phyloP scores from a whole-genome alignment of 1,140 invertebrate genomes.

The Drosophila lini region DNA sequence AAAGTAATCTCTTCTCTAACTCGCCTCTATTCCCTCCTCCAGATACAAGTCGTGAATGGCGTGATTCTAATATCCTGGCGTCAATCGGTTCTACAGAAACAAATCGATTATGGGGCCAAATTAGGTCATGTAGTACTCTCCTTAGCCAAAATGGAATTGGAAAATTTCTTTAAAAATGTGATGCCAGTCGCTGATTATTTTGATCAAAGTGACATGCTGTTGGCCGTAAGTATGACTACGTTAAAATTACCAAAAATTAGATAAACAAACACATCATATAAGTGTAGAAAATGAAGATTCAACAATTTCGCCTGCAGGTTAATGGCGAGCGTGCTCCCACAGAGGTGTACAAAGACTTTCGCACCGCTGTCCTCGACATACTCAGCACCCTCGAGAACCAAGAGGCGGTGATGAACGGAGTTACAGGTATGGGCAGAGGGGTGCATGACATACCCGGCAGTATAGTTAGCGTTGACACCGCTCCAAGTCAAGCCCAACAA shows the following conservation, averaged over 20 bases:
- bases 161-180: slow-evolving; percentile 94
- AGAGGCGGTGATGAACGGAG: slow-evolving; percentile 86
- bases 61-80: slow-evolving; percentile 94
- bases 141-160: slow-evolving; percentile 93
- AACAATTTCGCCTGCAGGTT: slow-evolving; percentile 85
- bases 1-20: slow-evolving; percentile 4
- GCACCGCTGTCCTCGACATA: slow-evolving; percentile 89
- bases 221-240: slow-evolving; percentile 88
- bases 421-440: slow-evolving; percentile 85
- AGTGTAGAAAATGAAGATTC: too few relatives aligned
- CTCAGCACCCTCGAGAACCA: slow-evolving; percentile 88
- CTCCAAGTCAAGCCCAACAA: slow-evolving; percentile 85
- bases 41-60: slow-evolving; percentile 95
- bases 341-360: slow-evolving; percentile 93
- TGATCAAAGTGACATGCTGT: slow-evolving; percentile 92
- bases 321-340: slow-evolving; percentile 93
- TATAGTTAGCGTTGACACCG: slow-evolving; percentile 86
- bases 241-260: not conserved
- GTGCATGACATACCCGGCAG: slow-evolving; percentile 86
- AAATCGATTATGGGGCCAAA: slow-evolving; percentile 95
- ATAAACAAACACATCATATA: too few relatives aligned
- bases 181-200: slow-evolving; percentile 95
- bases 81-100: slow-evolving; percentile 92
- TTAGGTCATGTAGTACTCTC: slow-evolving; percentile 94
- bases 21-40: slow-evolving; percentile 2